These are phyloP conservation scores for Machimus atricapillus DNA, from an alignment of 2,888 invertebrate genomes.

Conservation along the genomic window DNA sequence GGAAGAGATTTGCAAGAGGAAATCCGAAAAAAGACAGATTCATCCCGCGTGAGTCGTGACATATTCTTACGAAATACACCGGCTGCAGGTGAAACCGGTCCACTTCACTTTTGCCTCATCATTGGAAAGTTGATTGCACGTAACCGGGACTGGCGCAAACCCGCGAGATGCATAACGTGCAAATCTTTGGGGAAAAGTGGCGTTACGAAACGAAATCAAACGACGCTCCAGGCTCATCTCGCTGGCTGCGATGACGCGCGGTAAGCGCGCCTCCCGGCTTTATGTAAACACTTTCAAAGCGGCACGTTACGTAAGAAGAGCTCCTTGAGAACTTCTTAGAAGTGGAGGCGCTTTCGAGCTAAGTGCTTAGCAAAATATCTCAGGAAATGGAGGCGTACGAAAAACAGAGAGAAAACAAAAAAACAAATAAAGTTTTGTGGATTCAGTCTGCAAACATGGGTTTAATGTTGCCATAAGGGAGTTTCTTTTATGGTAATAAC, in stretches of 20 bases:
- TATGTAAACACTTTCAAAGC: not conserved
- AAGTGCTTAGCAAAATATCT: not conserved
- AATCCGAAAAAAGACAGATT: not conserved
- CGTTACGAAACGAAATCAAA: not conserved
- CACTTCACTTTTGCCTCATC: not conserved
- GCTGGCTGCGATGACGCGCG: not conserved
- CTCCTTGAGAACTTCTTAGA: not conserved
- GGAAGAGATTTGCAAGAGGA: not conserved
- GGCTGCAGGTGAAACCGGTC: not conserved
- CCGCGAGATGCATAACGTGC: not conserved
- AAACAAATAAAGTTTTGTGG: not conserved
- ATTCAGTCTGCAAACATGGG: not conserved
- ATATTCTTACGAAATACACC: not conserved
- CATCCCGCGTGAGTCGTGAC: not conserved
- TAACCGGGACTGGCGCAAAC: not conserved
- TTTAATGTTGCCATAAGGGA: not conserved
- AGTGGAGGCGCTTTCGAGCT: not conserved
- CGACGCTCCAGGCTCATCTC: not conserved
- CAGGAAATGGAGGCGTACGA: not conserved
- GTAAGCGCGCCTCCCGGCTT: not conserved
- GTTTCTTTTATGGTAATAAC: not conserved
- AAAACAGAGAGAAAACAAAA: not conserved
- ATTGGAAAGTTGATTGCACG: not conserved
- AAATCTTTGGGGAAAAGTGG: not conserved
- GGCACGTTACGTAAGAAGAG: not conserved